These are phyloP conservation scores for Microtus montanus DNA, from an alignment of 2,113 vertebrate species.

Conservation along the genomic window DNA sequence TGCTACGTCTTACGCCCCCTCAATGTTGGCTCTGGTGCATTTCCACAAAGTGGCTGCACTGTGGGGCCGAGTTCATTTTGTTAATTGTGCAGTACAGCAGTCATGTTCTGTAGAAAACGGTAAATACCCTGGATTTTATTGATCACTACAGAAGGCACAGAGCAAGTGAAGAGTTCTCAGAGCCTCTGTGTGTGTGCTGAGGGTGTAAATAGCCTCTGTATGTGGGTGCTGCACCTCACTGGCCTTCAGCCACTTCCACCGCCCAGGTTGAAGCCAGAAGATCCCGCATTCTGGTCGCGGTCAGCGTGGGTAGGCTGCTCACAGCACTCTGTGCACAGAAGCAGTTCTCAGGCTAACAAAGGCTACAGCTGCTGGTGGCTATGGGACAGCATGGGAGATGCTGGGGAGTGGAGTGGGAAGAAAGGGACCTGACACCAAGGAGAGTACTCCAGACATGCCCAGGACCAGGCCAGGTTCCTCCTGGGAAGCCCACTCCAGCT, in stretches of 20 bases:
- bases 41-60: conserved; percentile 39
- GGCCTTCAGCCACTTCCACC: background rate
- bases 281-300: background rate
- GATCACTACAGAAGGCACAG: conserved; percentile 40
- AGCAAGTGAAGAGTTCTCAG: conserved; percentile 5
- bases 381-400: background rate
- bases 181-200: background rate
- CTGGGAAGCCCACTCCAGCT: background rate
- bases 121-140: conserved; percentile 71
- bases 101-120: conserved; percentile 66
- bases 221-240: background rate
- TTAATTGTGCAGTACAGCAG: conserved; percentile 72
- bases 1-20: conserved; percentile 68
- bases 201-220: background rate
- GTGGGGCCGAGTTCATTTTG: conserved; percentile 72
- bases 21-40: conserved; percentile 58
- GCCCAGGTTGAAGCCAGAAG: background rate
- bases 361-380: rapidly evolving
- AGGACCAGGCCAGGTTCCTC: background rate
- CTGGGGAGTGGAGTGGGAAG: background rate
- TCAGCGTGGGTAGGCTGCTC: no score
- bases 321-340: background rate
- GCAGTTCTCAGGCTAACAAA: background rate
- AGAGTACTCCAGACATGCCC: background rate
- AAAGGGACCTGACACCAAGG: rapidly evolving